phyloP scores from a whole-genome alignment of 2,888 invertebrate species.

The Hoplodrina ambigua region DNA sequence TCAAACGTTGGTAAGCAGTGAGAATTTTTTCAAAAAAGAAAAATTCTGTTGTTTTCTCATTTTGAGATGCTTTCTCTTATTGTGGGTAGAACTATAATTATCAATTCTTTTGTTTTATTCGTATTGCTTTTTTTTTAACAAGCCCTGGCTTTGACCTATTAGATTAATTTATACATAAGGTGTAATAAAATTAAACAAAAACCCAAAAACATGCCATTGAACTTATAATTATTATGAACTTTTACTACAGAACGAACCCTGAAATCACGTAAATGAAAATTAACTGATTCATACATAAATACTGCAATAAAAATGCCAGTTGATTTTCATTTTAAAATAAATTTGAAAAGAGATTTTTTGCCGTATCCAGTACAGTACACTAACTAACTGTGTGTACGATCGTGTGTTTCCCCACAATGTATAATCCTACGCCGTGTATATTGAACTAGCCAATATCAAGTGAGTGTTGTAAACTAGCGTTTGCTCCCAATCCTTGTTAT shows the following conservation, averaged over 20 bases:
- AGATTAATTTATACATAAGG: too few relatives aligned
- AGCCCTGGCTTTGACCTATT: too few relatives aligned
- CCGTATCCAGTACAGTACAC: slow-evolving; percentile 61
- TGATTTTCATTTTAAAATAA: too few relatives aligned
- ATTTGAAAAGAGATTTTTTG: not conserved
- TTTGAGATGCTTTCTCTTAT: not conserved
- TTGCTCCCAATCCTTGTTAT: slow-evolving; percentile 73
- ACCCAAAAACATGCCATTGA: too few relatives aligned
- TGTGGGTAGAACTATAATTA: not conserved
- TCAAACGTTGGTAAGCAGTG: not conserved
- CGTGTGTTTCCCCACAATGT: slow-evolving; percentile 73
- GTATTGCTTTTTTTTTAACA: too few relatives aligned
- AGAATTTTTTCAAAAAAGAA: not conserved
- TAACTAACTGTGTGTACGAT: slow-evolving; percentile 58
- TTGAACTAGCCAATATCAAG: slow-evolving; percentile 82
- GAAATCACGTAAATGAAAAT: too few relatives aligned
- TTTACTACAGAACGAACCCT: too few relatives aligned
- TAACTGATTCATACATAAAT: too few relatives aligned
- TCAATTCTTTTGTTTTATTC: too few relatives aligned
- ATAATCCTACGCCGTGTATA: slow-evolving; percentile 79
- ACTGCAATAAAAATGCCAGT: too few relatives aligned
- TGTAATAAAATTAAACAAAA: too few relatives aligned
- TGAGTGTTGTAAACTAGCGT: slow-evolving; percentile 77
- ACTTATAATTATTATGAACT: too few relatives aligned
- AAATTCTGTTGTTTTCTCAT: not conserved